Evolutionary conservation across 2,888 invertebrate species (phyloP).

Genomic region (Petrolisthes manimaculis): DNA sequence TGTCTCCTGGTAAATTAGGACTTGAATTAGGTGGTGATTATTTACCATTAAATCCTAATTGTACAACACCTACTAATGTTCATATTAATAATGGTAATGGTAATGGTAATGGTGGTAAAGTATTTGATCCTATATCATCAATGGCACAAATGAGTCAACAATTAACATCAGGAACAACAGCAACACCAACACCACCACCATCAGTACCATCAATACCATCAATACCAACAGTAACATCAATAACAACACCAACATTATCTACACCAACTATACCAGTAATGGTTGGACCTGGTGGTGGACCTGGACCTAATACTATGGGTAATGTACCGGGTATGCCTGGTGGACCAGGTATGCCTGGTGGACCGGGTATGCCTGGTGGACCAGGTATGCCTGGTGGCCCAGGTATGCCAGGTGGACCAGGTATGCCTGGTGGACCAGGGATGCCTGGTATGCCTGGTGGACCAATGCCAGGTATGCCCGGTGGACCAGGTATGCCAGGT

Average conservation of each 20-base stretch:
- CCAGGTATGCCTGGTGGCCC: conserved; percentile 62
- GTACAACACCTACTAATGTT: conserved; percentile 67
- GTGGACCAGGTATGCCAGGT: conserved; percentile 38
- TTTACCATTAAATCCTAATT: conserved; percentile 70
- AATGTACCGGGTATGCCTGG: conserved; percentile 50
- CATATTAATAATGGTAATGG: conserved; percentile 66
- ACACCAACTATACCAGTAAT: conserved; percentile 47
- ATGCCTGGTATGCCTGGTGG: conserved; percentile 19
- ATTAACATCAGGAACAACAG: conserved; percentile 73
- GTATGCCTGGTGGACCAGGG: conserved; percentile 72
- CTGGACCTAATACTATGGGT: conserved; percentile 57
- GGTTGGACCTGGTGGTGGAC: conserved; percentile 41
- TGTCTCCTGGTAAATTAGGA: conserved; percentile 66
- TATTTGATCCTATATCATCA: conserved; percentile 92
- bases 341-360: conserved; percentile 67
- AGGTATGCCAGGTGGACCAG: conserved; percentile 69
- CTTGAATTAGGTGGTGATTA: conserved; percentile 67
- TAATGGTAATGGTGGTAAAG: conserved; percentile 68
- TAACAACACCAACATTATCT: conserved; percentile 59
- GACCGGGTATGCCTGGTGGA: conserved; percentile 73
- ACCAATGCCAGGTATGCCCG: conserved; percentile 19
- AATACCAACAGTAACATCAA: conserved; percentile 74
- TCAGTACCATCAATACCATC: conserved; percentile 74
- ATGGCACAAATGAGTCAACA: conserved; percentile 95
- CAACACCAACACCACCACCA: conserved; percentile 57